Percentiles rank a stretch among this genome's conserved stretches.
These are phyloP conservation scores for Eupristina koningsbergeri DNA, from an alignment of 1,140 invertebrate species.

Conservation along the genomic window DNA sequence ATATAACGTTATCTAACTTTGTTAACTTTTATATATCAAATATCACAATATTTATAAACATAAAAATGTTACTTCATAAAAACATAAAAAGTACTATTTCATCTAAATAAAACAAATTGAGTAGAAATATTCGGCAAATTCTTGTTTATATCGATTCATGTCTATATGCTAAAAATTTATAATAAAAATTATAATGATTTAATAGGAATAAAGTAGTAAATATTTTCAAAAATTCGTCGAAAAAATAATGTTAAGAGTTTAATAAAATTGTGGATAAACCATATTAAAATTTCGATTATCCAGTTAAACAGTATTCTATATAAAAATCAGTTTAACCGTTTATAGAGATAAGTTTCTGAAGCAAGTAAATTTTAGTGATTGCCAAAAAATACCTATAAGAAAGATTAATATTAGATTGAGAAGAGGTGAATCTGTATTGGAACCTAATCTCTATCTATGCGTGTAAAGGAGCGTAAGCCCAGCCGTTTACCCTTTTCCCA, in stretches of 20 bases:
- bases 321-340: too few species aligned
- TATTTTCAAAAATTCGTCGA: too few species aligned
- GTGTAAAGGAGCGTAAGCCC: not conserved
- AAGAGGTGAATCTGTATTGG: too few species aligned
- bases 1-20: constrained; percentile 8
- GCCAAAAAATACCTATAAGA: not conserved
- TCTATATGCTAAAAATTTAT: not conserved
- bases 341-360: too few species aligned
- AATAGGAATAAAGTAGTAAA: not conserved
- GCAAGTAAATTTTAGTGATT: not conserved
- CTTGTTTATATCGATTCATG: not conserved
- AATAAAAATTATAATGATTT: not conserved
- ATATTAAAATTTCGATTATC: too few species aligned
- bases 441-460: not conserved
- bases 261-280: too few species aligned
- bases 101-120: not conserved
- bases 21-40: constrained; percentile 6
- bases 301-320: too few species aligned
- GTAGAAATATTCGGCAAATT: not conserved
- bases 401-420: not conserved
- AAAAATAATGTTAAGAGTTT: too few species aligned
- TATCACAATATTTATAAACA: not conserved
- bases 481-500: constrained; percentile 16
- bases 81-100: not conserved
- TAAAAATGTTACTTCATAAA: not conserved